These are phyloP conservation scores for Drosophila triauraria DNA, from an alignment of 1,140 invertebrate genomes.

Conservation along the genomic window DNA sequence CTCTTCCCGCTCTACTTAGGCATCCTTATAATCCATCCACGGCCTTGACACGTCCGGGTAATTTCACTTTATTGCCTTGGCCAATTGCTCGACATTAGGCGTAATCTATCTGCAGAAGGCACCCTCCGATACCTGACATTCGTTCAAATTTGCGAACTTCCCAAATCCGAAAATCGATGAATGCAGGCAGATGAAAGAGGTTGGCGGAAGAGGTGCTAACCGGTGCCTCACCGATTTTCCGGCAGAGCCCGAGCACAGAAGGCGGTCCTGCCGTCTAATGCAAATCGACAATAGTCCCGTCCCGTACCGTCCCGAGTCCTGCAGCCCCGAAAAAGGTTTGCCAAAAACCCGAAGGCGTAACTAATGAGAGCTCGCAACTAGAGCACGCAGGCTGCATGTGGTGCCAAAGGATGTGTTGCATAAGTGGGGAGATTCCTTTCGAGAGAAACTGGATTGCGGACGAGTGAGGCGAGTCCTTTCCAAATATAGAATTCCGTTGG, in stretches of 20 bases:
- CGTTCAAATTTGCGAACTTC: slow-evolving; percentile 71
- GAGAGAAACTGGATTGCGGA: slow-evolving; percentile 4
- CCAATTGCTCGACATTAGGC: slow-evolving; percentile 73
- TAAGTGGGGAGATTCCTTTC: slow-evolving; percentile 44
- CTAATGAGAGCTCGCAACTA: slow-evolving; percentile 60
- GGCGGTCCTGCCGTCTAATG: slow-evolving; percentile 70
- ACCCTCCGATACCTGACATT: slow-evolving; percentile 67
- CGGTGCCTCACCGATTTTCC: slow-evolving; percentile 27
- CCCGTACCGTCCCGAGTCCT: background rate
- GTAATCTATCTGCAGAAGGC: slow-evolving; percentile 77
- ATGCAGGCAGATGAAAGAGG: slow-evolving; percentile 55
- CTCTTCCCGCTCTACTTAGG: background rate
- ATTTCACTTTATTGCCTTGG: slow-evolving; percentile 81
- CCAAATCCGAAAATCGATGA: slow-evolving; percentile 73
- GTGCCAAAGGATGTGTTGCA: slow-evolving; percentile 55
- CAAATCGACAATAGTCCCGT: slow-evolving; percentile 73
- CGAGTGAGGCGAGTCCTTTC: slow-evolving; percentile 29
- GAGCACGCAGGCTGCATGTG: slow-evolving; percentile 30
- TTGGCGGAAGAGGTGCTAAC: slow-evolving; percentile 61
- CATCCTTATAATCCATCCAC: slow-evolving; percentile 4
- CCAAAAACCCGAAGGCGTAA: slow-evolving; percentile 65
- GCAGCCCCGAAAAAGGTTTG: slow-evolving; percentile 62
- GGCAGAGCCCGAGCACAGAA: slow-evolving; percentile 41
- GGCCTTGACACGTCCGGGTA: slow-evolving; percentile 74
- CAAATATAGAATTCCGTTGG: slow-evolving; percentile 48